Evolutionary conservation across 2,888 invertebrate genomes (phyloP), one percentile per base, ranked within the genome.

Genomic region (Chymomyza procnemis): DNA sequence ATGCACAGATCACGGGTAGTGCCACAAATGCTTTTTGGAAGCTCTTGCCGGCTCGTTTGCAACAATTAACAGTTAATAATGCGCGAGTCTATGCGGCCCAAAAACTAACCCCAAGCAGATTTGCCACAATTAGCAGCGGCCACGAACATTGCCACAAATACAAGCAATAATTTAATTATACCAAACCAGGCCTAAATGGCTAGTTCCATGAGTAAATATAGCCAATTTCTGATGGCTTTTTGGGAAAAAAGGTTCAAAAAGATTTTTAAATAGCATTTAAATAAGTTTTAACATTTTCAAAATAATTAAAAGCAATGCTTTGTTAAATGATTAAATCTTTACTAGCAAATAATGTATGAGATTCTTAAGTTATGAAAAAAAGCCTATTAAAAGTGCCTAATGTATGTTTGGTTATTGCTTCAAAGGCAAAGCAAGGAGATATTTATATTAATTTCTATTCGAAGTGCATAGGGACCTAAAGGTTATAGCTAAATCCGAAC

Each of bases 41-140:
- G 47, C 58, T 69, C 62, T 69, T 48, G 61, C 46, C 57, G 65
- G 67, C 74, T 62, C 69, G 66, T 74, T 76, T 60, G 73, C 67
- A 67, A 55, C 79, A 85, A 81, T 81, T 81, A 81, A 72, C 81
- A 81, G 81, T 83, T 81, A 85, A 81, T 81, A 81, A 85, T 41
- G 83, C 71, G 71, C 69, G 56, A 59, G 26, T 26, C 63, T 63
- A 26, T 47, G 18, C 66, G 19, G 57, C 34, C 69, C 34, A 41
- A 68, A 65, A 59, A 47, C 65, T 64, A 70, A 79, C 80, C 85
- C 73, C 83, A 76, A 85, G 78, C 83, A 73, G 78, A 83, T 81
- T 85, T 80, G 74, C 62, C 78, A 80, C 78, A 81, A 81, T 81
- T 85, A 83, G 74, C 74, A 61, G 18, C 14, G 9, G 50, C 19